Evolutionary conservation across 2,113 vertebrate genomes (phyloP), one percentile per base, ranked within the genome.

Genomic region (Tetrax tetrax): DNA sequence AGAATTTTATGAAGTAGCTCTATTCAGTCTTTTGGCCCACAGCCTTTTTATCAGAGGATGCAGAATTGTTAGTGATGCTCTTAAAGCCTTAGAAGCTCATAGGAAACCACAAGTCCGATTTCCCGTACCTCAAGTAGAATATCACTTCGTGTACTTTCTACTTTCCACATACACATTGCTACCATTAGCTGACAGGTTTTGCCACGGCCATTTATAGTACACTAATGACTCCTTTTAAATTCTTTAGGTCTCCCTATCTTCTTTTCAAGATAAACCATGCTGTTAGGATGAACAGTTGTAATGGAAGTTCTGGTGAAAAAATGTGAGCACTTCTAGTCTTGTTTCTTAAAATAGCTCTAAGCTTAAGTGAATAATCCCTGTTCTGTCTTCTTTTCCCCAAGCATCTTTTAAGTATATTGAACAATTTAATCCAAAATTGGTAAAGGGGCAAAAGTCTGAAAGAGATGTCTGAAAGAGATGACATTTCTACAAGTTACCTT

Each of bases 71-170:
- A 8, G 38, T n/a, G 38, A 27, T 72, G 56, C 18, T 47, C 25
- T 65, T 56, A 65, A 47, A 71, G 24, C n/a, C 51, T 14, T 33
- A 70, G 18, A 20, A 57, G 8, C 51, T 75, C n/a, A 19, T 15
- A 41, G 17, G 61, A 93, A 4, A 31, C 43, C 76, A 54, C 72
- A 72, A 4, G 31, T n/a, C 63, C 35, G 31, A 37, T 51, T 29
- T 81, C 31, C 16, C 51, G 35, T 29, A 20, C 14, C 48, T 77
- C 41, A 18, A 7, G 43, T 2, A 25, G 68, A 76, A 31, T 11
- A 6, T n/a, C 38, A 14, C 19, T 56, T 61, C 0, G 0, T 59
- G 29, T 54, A 3, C 28, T 50, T 83, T 63, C 37, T 86, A 28
- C 53, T 47, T 38, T 24, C 48, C 33, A n/a, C 8, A 3, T 9